Conservation (phyloP, 2,797 vertebrate species). For the Onychomys torridus region DNA sequence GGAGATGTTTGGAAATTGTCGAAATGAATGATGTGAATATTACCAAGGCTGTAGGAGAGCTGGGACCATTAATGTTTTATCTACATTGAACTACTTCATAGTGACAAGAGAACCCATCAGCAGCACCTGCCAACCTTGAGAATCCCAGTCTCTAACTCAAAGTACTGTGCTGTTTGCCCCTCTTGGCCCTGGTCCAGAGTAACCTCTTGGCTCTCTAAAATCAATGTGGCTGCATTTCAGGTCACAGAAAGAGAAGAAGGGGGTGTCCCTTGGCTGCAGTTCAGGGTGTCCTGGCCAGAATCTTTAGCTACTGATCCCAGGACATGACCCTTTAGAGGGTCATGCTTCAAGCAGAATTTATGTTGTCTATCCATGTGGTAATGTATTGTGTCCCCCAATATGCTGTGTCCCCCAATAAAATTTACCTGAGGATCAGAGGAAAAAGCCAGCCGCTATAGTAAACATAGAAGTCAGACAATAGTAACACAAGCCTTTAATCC, state of each 20-base stretch:
- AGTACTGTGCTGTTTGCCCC: accelerated
- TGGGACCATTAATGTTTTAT: not conserved
- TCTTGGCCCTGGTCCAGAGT: not conserved
- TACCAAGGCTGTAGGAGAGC: not conserved
- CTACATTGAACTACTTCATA: not conserved
- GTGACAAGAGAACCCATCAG: not conserved
- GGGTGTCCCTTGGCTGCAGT: not conserved
- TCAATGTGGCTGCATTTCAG: not conserved
- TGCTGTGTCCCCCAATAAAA: no score
- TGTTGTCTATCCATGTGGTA: accelerated
- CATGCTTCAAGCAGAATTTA: accelerated
- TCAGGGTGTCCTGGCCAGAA: not conserved
- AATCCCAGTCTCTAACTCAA: not conserved
- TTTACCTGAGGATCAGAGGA: no score
- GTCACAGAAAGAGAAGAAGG: not conserved
- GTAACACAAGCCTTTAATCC: no score
- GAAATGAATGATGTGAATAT: not conserved
- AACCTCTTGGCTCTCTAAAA: not conserved
- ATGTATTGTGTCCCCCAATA: no score
- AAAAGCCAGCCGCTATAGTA: no score
- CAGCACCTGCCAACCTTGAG: accelerated
- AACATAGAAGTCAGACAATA: no score
- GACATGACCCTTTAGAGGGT: accelerated
- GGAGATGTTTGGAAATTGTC: not conserved
- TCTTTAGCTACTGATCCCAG: not conserved